Conservation (phyloP, 2,113 vertebrate species). For the Saccopteryx leptura region DNA sequence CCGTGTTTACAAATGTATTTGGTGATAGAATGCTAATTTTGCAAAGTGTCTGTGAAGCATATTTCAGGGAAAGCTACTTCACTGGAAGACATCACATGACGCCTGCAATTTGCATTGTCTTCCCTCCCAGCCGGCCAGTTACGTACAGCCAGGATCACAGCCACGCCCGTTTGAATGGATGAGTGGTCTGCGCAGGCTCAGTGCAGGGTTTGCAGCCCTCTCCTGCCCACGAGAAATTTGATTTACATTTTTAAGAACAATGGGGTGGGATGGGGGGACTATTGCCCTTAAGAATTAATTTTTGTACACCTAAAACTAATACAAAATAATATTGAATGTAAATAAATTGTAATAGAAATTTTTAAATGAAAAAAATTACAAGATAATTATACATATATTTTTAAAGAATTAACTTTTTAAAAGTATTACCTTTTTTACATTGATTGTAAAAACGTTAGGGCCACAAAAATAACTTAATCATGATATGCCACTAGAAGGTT, state of each 20-base stretch:
- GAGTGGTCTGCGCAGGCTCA: background rate
- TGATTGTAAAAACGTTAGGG: background rate
- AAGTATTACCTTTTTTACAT: slow-evolving; percentile 12
- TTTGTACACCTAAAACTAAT: background rate
- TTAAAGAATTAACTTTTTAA: background rate
- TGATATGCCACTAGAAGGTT: background rate
- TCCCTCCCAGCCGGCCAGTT: background rate
- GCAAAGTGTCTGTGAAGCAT: background rate
- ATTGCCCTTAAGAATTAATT: slow-evolving; percentile 8
- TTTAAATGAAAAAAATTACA: background rate
- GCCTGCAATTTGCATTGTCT: background rate
- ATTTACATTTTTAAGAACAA: background rate
- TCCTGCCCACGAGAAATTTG: background rate
- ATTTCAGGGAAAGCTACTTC: background rate
- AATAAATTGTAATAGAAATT: background rate
- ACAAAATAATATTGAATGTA: background rate
- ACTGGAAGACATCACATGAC: background rate
- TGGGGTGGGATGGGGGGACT: no score
- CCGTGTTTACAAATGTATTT: background rate
- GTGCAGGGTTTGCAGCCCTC: background rate
- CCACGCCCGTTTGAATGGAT: background rate
- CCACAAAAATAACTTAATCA: background rate
- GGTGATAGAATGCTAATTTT: background rate
- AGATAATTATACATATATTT: background rate
- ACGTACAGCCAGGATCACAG: background rate